Evolutionary conservation across 2,113 vertebrate species (phyloP), one percentile per base, ranked within the genome.

Genomic region (Pandion haliaetus): DNA sequence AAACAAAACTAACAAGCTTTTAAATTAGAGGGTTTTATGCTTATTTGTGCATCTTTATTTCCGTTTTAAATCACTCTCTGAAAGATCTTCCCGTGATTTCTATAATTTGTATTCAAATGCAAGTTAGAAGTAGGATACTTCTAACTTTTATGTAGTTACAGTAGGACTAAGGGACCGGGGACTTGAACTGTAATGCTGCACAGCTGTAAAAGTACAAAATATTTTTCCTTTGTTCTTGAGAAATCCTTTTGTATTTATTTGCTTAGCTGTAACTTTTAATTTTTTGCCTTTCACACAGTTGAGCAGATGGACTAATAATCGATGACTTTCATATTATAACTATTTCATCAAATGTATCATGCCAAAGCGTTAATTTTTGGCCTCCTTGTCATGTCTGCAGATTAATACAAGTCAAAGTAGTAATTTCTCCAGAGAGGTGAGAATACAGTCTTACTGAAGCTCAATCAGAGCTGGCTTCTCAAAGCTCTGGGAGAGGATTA

Each of bases 401-500:
- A 91, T 79, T 70, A 95, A 92, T 87, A 58, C 62, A 93, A 85
- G 81, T 58, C 78, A 96, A 87, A 84, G 70, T 44, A 87, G 73
- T 90, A 2, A 86, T 87, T 95, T 91, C 93, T 97, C 91, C 66
- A 85, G 61, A 86, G 94, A 42, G 21, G 18, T 80, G 70, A 91
- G 78, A 72, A 94, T 65, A 57, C 45, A 49, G 49, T 87, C 70
- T 77, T 90, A 77, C 36, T 94, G 72, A 94, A 96, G 63, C 81
- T 95, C 70, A 36, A 70, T 91, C 94, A 88, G 86, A 96, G 58
- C 70, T 93, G 81, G 59, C 76, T 94, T 88, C 82, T 86, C 86
- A 93, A 87, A 93, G 97, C 95, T 94, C 84, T 85, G 86, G 66
- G 86, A 95, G 83, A 89, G 70, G 42, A 90, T 72, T 87, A 82